Evolutionary conservation across 2,797 vertebrate genomes (phyloP), one percentile per base, ranked within the genome.

Genomic region (Rallus crepitans): DNA sequence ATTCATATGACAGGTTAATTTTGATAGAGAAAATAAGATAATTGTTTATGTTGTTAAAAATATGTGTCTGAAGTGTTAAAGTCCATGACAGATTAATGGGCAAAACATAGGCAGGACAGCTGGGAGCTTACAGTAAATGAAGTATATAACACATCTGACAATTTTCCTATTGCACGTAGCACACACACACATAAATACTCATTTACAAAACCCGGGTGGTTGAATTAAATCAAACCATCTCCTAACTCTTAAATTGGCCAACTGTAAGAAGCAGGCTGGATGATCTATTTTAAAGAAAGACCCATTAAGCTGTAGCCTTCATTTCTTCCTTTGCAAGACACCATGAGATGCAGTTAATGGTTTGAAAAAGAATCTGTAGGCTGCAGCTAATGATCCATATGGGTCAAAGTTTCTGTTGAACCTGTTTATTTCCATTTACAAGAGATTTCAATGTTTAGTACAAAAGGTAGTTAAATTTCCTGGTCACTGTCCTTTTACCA

Each of bases 371-470:
- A 92, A 90, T 94, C 85, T 80, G 64, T 79, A 93, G 93, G 65
- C 89, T 92, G 93, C 85, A 96, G 92, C 89, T 97, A 96, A 98
- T 5, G 21, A 97, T 86, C 47, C 85, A n/a, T 48, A 94, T 95
- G 85, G 94, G 87, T 97, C 87, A 97, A 82, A 91, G 65, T 68
- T 93, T 96, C 93, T 71, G 79, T 15, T 92, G 80, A 96, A 95
- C 90, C 89, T 96, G n/a, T 95, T 96, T 97, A 93, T 94, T 97
- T 96, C 89, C 90, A 97, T 96, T 97, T 97, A 90, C 93, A 96
- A 94, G 88, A 78, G 50, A 93, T 89, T 96, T 90, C 21, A 57
- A 31, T 40, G 33, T 72, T 85, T 85, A 85, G 11, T 69, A 82
- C 85, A 95, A 94, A 96, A 93, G 70, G 73, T 12, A 7, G 64